Base-by-base conservation (phyloP, 2,113 vertebrate species). In the Dipodomys spectabilis region DNA sequence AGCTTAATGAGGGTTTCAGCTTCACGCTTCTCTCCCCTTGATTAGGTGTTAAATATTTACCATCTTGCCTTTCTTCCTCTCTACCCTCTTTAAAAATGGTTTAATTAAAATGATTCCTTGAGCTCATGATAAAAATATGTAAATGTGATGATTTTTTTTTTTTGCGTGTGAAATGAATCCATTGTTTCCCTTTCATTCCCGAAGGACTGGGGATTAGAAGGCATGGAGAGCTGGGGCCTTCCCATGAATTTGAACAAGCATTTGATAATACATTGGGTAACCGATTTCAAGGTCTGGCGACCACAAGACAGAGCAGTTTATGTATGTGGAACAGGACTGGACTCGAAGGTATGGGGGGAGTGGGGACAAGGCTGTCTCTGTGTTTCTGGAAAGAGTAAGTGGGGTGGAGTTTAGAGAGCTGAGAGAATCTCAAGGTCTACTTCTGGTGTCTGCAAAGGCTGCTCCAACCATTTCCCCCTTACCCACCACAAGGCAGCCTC, bases 31-130 rank as follows among this genome's bases (percentile, higher is more conserved):
- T 96, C 93, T 96, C 90, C 96, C 95, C 96, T 96, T 96, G 96
- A 97, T 97, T 95, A 95, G 97, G 95, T 96, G 97, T 96, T 97
- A 97, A 97, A 97, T 97, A 96, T 96, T 97, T 96, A 97, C 97
- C 95, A 95, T 94, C 90, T 92, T 74, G 86, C 95, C 94, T 96
- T 93, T 94, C 90, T 96, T 92, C 87, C 94, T 94, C 87, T 91
- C 94, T 72, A 78, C 74, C 93, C 95, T 96, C 93, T 94, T 96
- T 96, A 94, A 96, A 96, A 94, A 90, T 0, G 95, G 82, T 96
- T 97, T 97, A 97, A 97, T 97, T 97, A 97, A 97, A 97, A 97
- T 90, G 85, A 75, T 97, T 92, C 94, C 19, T 96, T 92, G 96
- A 95, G 96, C 96, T 97, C 96, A 96, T 93, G 96, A 97, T 97